Evolutionary conservation across 2,797 vertebrate genomes (phyloP), one percentile per base, ranked within the genome.

Genomic region (Chelon labrosus): DNA sequence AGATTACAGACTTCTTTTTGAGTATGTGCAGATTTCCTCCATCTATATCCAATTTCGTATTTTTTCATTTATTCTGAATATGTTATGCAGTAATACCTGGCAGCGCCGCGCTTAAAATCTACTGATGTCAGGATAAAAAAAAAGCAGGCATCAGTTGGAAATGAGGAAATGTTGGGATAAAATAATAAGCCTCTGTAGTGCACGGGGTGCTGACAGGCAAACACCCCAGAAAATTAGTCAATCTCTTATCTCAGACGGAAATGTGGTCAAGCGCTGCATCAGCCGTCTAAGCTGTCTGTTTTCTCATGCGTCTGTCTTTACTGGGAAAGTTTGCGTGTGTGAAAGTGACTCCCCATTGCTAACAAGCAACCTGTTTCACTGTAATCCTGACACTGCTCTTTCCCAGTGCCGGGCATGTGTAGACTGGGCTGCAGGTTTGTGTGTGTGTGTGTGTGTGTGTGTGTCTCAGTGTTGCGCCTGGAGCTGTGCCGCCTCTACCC

Each of bases 281-380:
- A 14, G 67, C 44, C 17, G 20, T 49, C 58, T 20, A 50, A 67
- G 39, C 20, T 67, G 7, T 47, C 46, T 47, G 46, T 47, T 47
- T 61, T 16, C 5, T 44, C 14, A 2, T 7, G 10, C 7, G 3
- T 57, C 55, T 65, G 52, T n/a, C 25, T n/a, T 70, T 22, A 25
- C 39, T 44, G 55, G 42, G 31, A 52, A 58, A 22, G 54, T 17
- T 62, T 37, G 37, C 4, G 10, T 10, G 61, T 76, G 73, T 78
- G 53, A 78, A 84, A 63, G 71, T 67, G 64, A 63, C 49, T 78
- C 65, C 47, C 64, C 22, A 67, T 56, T 72, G 49, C 77, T 82
- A 82, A 85, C 62, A 39, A 78, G 82, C 73, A 76, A 62, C 61
- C 57, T 73, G 66, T 71, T 73, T 75, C 9, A 38, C 70, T 57